Conservation (phyloP, 2,888 invertebrate genomes). For the Fabriciana adippe region DNA sequence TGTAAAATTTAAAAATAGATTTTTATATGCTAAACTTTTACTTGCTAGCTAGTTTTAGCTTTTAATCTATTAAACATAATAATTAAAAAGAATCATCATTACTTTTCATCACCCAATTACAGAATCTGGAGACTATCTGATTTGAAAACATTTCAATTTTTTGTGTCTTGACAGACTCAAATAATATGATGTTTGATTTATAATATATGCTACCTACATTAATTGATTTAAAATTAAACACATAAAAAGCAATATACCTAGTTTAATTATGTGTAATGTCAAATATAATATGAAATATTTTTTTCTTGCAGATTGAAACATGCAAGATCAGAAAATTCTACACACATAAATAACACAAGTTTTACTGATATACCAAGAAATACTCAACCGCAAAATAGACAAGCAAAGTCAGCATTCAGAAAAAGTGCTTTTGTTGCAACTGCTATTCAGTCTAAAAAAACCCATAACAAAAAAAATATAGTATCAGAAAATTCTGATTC, state of each 20-base stretch:
- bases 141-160: too few species aligned
- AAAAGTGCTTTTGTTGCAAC: slow-evolving; percentile 84
- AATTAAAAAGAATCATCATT: too few species aligned
- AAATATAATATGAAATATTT: slow-evolving; percentile 21
- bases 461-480: slow-evolving; percentile 41
- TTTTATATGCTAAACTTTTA: too few species aligned
- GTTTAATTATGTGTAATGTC: neutral
- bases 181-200: neutral
- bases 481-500: slow-evolving; percentile 71
- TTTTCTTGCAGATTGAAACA: slow-evolving; percentile 68
- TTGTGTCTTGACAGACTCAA: too few species aligned
- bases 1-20: too few species aligned
- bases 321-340: slow-evolving; percentile 64
- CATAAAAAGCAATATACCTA: too few species aligned
- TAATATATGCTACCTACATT: too few species aligned
- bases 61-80: too few species aligned
- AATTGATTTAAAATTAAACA: too few species aligned
- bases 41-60: too few species aligned
- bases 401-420: slow-evolving; percentile 78
- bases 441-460: slow-evolving; percentile 74
- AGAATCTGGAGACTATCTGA: too few species aligned
- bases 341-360: slow-evolving; percentile 67
- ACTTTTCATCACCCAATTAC: too few species aligned
- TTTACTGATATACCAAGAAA: slow-evolving; percentile 74
- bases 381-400: slow-evolving; percentile 55